These are phyloP conservation scores for Drosophila nr. perissopoda DNA, from an alignment of 2,888 invertebrate species.

Conservation along the genomic window DNA sequence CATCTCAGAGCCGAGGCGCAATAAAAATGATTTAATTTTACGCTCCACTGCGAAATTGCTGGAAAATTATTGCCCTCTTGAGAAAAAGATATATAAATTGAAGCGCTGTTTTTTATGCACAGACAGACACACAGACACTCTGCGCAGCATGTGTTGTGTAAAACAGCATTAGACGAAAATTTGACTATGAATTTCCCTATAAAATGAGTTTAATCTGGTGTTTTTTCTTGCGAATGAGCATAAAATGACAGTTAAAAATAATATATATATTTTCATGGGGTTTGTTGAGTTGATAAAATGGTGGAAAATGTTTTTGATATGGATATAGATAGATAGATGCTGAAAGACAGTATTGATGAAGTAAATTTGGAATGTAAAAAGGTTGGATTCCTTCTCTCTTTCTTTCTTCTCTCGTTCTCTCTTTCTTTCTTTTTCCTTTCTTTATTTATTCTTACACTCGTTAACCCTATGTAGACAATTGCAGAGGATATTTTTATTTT, in stretches of 20 bases:
- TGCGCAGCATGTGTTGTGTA: constrained; percentile 7
- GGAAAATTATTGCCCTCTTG: constrained; percentile 46
- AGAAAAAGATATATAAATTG: constrained; percentile 13
- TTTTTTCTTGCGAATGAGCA: not conserved
- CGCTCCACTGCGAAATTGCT: constrained; percentile 60
- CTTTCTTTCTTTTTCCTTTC: not conserved
- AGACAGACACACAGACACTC: not conserved
- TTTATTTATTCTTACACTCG: too few species aligned
- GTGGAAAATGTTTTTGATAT: too few species aligned
- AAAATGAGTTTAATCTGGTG: not conserved
- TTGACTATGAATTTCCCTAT: constrained; percentile 8
- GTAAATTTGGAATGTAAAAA: not conserved
- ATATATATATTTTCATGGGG: too few species aligned
- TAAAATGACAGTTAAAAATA: not conserved
- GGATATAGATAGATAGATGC: too few species aligned
- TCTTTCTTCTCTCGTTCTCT: not conserved
- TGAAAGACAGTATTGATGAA: too few species aligned
- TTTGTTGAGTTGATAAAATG: too few species aligned
- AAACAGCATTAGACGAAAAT: not conserved
- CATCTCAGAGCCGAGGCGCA: constrained; percentile 35
- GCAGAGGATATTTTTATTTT: too few species aligned
- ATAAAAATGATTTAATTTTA: constrained; percentile 79
- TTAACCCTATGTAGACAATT: too few species aligned
- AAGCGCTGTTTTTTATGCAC: constrained; percentile 24
- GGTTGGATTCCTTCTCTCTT: accelerated